Percentiles rank a stretch among this genome's conserved stretches.
These are phyloP conservation scores for Characodon lateralis DNA, from an alignment of 2,797 vertebrate species.

Conservation along the genomic window DNA sequence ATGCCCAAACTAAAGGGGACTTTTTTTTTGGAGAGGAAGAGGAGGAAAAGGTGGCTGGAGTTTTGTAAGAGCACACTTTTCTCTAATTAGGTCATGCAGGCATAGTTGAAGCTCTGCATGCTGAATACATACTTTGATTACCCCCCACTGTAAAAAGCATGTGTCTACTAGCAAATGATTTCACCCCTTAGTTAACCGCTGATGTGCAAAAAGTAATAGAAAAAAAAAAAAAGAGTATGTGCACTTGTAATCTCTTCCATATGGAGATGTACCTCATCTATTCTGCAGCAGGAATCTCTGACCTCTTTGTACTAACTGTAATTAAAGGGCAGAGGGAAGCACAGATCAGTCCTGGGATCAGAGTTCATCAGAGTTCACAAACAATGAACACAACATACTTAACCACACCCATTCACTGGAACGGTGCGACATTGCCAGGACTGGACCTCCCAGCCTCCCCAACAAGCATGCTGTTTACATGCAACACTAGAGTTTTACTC, in stretches of 20 bases:
- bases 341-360: conserved; percentile 37
- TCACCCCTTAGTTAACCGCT: conserved; percentile 6
- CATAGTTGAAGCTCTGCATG: conserved; percentile 40
- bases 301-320: conserved; percentile 8
- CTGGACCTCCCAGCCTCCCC: conserved; percentile 58
- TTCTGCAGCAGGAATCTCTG: conserved; percentile 21
- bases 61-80: conserved; percentile 66
- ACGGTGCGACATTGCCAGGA: conserved; percentile 56
- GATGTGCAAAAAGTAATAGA: conserved; percentile 3
- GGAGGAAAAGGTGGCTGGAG: conserved; percentile 46
- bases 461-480: conserved; percentile 22
- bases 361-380: conserved; percentile 47
- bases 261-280: conserved; percentile 8
- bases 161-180: conserved; percentile 29
- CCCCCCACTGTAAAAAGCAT: conserved; percentile 32
- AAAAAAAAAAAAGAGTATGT: conserved; percentile 12
- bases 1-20: conserved; percentile 68
- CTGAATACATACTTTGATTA: conserved; percentile 47
- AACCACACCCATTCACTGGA: conserved; percentile 71
- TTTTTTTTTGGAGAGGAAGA: conserved; percentile 50
- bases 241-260: conserved; percentile 7
- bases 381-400: conserved; percentile 65
- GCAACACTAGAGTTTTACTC: conserved; percentile 18
- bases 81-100: conserved; percentile 60
- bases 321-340: conserved; percentile 42